Evolutionary conservation across 2,888 invertebrate species (phyloP), one percentile per base, ranked within the genome.

Genomic region (Calameuta pallipes): DNA sequence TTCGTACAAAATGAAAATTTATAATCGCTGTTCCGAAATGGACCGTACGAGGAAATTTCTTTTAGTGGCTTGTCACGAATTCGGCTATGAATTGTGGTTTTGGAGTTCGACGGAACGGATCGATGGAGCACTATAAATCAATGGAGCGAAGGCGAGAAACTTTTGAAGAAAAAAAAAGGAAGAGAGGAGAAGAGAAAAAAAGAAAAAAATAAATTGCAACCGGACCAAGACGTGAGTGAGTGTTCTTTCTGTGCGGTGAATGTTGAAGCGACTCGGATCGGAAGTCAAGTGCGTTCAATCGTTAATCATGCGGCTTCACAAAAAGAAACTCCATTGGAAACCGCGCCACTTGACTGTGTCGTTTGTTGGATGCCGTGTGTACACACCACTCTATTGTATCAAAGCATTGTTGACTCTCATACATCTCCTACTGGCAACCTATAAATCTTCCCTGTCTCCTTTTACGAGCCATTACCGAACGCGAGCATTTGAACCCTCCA

Each of bases 211-310:
- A 82, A 81, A 82, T 82, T 81, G 80, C 80, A 81, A 81, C 81
- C 82, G 79, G 83, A 81, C 68, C 79, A 80, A 82, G 78, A 71
- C 78, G 79, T 74, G 77, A 80, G 81, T 79, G 74, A 78, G 83
- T 80, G 83, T 81, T 82, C 80, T 80, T 79, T 76, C 78, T 74
- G 76, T 83, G 82, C 82, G 77, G 80, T 85, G 85, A 86, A 86
- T 85, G 86, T 85, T 85, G 87, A 82, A 83, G 83, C 85, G 86
- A 84, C 83, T 85, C 83, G 83, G 88, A 90, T 90, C 91, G 89
- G 90, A 90, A 91, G 90, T 91, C 90, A 89, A 90, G 90, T 90
- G 91, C 90, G 89, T 90, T 88, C 88, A 85, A 88, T 91, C 91
- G 90, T 91, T 91, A 91, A 91, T 91, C 91, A 91, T 87, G 85